Base-by-base conservation (phyloP, 2,888 invertebrate genomes). In the Xestia sexstrigata region DNA sequence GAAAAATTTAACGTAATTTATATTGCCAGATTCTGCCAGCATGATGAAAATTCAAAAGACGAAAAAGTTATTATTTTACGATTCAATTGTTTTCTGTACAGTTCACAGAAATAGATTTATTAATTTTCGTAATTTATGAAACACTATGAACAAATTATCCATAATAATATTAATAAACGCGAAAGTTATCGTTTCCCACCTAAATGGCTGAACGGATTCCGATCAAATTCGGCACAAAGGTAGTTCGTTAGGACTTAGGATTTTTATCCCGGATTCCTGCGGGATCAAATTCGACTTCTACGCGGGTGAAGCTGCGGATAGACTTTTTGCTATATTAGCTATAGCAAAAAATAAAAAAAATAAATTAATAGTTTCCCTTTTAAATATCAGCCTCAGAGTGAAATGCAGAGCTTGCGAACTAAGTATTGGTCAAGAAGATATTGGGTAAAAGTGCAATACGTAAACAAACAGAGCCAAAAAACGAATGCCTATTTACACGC, bases 401-500 rank as follows among this genome's bases (percentile, higher is more conserved):
- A 42, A 35, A n/a, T 17, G 20, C n/a, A n/a, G 30, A 55, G 30
- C 15, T 60, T 42, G 15, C 11, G 66, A 63, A 60, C 5, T 26
- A 62, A 62, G 20, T 23, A 30, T 62, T 45, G 4, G n/a, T 15
- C 17, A 39, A 63, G 9, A 26, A 11, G 35, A 11, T 42, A n/a
- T 20, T 52, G 9, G 30, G 60, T 60, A n/a, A 39, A 72, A 60
- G n/a, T 49, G 9, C 45, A 65, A 47, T 23, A 47, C 15, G 7
- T 52, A 8, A 23, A 23, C 52, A 52, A 45, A 49, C 63, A 67
- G 6, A 70, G 39, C 55, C 69, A 42, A 42, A 83, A 76, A 73
- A 76, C 66, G 63, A 66, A 78, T 86, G 67, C 77, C 58, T 74
- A 81, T 87, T 86, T 63, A 81, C 70, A 84, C 70, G 71, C 35